A percentile compares a stretch with the other conserved stretches of the same genome.
Evolutionary conservation across 2,888 invertebrate species (phyloP).

Genomic region (Tenthredo livida): DNA sequence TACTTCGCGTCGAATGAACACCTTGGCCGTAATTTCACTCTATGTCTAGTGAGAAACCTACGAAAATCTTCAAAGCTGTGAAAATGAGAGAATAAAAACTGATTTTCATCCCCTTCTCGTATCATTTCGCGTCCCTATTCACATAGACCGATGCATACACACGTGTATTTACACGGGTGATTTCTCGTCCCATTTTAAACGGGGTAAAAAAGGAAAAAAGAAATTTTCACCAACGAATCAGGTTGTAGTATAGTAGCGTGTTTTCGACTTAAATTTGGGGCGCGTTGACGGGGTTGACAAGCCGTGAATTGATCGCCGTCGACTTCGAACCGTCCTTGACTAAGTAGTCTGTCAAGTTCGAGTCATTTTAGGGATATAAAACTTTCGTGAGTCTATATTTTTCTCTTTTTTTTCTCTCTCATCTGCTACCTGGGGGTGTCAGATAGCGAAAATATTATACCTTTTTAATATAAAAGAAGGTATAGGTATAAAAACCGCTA

Average conservation of each 20-base stretch:
- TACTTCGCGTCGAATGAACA: not conserved
- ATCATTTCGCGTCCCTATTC: not conserved
- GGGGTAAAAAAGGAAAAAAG: not conserved
- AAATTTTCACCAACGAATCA: not conserved
- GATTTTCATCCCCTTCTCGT: not conserved
- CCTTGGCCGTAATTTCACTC: not conserved
- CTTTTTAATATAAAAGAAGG: not conserved
- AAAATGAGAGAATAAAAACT: not conserved
- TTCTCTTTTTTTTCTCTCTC: not conserved
- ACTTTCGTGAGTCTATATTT: not conserved
- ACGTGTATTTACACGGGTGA: not conserved
- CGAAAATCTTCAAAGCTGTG: not conserved
- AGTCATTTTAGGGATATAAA: conserved; percentile 7
- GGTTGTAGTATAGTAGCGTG: not conserved
- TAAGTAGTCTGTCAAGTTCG: conserved; percentile 38
- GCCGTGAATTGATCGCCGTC: conserved; percentile 30
- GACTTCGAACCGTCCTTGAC: conserved; percentile 22
- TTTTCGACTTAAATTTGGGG: conserved; percentile 6
- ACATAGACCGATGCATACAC: not conserved
- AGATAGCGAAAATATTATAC: not conserved
- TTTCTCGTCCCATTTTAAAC: not conserved
- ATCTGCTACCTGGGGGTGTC: not conserved
- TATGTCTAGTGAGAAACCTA: not conserved
- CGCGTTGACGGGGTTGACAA: conserved; percentile 26
- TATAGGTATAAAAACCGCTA: not conserved